Evolutionary conservation across 2,888 invertebrate genomes (phyloP), one percentile per base, ranked within the genome.

Genomic region (Drosophila merina): DNA sequence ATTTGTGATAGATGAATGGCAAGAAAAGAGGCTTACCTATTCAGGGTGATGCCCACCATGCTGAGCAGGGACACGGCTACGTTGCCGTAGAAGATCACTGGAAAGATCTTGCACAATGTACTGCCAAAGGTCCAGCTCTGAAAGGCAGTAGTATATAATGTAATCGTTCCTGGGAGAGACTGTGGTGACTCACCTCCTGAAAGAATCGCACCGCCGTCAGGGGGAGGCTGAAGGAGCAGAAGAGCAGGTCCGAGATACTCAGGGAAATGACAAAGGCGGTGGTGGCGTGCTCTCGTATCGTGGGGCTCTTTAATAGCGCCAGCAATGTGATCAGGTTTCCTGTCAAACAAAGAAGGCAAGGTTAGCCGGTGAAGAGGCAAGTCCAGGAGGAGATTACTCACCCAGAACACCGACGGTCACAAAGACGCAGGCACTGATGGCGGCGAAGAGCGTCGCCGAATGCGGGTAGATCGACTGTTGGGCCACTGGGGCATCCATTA

Each of bases 21-120:
- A 20, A 44, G 1, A 20, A 7, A 20, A 10, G 20, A 0, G 25
- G 9, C 51, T n/a, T 88, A 96, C 96, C 97, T 95, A 92, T 97
- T 97, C 66, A 97, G 92, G 31, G 97, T 97, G 76, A 97, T 97
- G 76, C 96, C 96, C 55, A 97, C 97, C 96, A 97, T 97, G 86
- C 96, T 97, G 72, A 97, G 93, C 38, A 97, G 92, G 0, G 97
- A 97, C 3, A 96, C 96, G 0, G 97, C 97, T 55, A 97, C 97
- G 90, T 97, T 97, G 66, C 97, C 97, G 89, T 97, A 97, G 92
- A 97, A 97, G 78, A 97, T 94, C 77, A 97, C 95, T 0, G 97
- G 97, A 92, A 97, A 97, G 91, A 97, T 93, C 92, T 95, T 95
- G 90, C 97, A 97, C 36, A 97, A 93, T 1, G 93, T 93, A 20